Evolutionary conservation across 2,113 vertebrate genomes (phyloP).

Genomic region (Pluvialis apricaria): DNA sequence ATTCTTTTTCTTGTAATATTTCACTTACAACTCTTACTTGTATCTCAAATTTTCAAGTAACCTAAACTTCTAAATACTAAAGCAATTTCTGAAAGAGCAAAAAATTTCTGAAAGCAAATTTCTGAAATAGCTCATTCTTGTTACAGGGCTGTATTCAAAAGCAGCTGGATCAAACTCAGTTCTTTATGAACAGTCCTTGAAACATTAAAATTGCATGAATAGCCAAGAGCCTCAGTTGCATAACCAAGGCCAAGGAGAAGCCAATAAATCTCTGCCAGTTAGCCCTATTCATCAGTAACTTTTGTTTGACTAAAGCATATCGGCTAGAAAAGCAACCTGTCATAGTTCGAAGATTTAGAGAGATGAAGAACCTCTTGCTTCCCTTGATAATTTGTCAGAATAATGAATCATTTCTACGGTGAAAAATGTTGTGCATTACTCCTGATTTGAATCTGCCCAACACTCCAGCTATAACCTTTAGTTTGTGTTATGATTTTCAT

Average conservation of each 20-base stretch:
- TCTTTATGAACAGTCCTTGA: neutral
- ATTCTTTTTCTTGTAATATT: neutral
- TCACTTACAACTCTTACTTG: neutral
- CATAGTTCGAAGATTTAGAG: slow-evolving; percentile 3
- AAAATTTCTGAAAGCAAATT: too few relatives aligned
- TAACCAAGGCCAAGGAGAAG: slow-evolving; percentile 38
- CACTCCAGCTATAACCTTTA: neutral
- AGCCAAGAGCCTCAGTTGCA: slow-evolving; percentile 13
- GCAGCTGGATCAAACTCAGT: neutral
- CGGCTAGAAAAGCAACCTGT: slow-evolving; percentile 44
- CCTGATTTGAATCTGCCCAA: neutral
- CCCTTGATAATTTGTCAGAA: slow-evolving; percentile 24
- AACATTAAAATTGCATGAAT: slow-evolving; percentile 34
- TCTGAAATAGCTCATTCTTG: neutral
- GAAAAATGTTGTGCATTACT: neutral
- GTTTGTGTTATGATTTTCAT: neutral
- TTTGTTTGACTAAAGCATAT: slow-evolving; percentile 43
- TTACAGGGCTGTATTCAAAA: neutral
- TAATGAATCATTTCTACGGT: slow-evolving; percentile 34
- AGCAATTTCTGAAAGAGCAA: too few relatives aligned
- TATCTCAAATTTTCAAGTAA: neutral
- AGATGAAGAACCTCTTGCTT: slow-evolving; percentile 23
- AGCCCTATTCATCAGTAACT: slow-evolving; percentile 42
- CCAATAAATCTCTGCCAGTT: slow-evolving; percentile 42
- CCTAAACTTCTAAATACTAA: neutral